Conservation (phyloP, 2,113 vertebrate genomes). For the Ictidomys tridecemlineatus region DNA sequence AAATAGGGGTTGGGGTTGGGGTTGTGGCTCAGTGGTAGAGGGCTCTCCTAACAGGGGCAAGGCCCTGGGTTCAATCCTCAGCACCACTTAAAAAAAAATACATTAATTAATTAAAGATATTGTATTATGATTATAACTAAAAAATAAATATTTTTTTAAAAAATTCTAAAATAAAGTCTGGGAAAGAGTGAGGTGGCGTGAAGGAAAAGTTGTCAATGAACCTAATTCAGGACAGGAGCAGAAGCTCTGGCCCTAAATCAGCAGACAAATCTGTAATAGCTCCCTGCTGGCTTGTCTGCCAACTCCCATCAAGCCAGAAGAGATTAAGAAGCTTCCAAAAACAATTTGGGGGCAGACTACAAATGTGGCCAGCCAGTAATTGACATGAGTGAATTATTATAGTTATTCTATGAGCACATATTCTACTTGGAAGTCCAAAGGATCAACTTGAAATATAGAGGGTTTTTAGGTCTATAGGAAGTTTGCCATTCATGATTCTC, state of each 20-base stretch:
- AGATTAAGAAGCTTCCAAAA: conserved; percentile 73
- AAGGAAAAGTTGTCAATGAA: conserved; percentile 2
- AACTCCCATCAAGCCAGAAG: conserved; percentile 45
- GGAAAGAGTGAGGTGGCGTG: not conserved
- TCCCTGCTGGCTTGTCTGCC: conserved; percentile 46
- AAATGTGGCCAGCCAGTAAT: conserved; percentile 47
- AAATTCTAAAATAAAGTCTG: conserved; percentile 42
- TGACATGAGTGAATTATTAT: conserved; percentile 36
- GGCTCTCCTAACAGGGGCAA: no score
- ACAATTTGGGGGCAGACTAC: conserved; percentile 50
- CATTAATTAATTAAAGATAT: no score
- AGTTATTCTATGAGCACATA: conserved; percentile 11
- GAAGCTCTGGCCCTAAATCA: not conserved
- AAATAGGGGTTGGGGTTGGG: conserved; percentile 10
- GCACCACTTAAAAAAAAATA: no score
- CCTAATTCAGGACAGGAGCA: conserved; percentile 31
- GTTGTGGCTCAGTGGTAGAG: no score
- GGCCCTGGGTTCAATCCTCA: no score
- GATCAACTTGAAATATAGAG: conserved; percentile 39
- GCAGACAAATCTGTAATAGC: conserved; percentile 28
- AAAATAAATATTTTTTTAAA: not conserved
- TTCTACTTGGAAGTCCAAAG: conserved; percentile 48
- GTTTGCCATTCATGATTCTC: conserved; percentile 29
- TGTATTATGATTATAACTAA: no score
- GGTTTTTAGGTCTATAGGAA: conserved; percentile 28